These are phyloP conservation scores for Pelagia noctiluca DNA, from an alignment of 30 jellyfish, hydroid and myxozoan species.

Conservation along the genomic window DNA sequence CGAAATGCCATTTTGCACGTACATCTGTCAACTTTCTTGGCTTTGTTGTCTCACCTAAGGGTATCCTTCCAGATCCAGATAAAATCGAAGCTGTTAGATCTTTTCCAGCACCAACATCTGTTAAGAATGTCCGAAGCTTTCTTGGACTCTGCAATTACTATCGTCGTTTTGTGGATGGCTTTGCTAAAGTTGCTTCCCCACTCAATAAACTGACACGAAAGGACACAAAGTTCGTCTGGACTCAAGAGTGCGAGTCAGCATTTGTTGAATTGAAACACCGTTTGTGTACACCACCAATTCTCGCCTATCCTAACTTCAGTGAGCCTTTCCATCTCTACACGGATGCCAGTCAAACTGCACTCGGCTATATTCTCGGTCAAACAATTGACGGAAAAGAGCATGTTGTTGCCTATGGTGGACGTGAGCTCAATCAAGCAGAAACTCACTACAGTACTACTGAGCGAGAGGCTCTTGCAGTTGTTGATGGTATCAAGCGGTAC, in stretches of 20 bases:
- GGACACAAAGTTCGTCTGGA: constrained; percentile 7
- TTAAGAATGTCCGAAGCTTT: constrained; percentile 22
- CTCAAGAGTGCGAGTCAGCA: constrained; percentile 3
- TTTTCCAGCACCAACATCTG: constrained; percentile 23
- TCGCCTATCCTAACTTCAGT: constrained; percentile 21
- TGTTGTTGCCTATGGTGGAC: too few relatives aligned
- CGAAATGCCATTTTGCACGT: constrained; percentile 35
- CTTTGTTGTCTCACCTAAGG: constrained; percentile 30
- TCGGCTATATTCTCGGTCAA: not conserved
- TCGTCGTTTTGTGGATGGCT: constrained; percentile 21
- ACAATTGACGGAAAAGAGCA: not conserved
- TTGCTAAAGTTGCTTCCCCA: constrained; percentile 52
- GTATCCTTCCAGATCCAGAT: constrained; percentile 51
- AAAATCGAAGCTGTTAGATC: constrained; percentile 10
- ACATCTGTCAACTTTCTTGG: constrained; percentile 40
- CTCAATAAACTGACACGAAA: constrained; percentile 14
- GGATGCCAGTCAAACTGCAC: too few relatives aligned
- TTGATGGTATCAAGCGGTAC: constrained; percentile 33
- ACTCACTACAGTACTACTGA: constrained; percentile 57
- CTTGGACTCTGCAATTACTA: constrained; percentile 37
- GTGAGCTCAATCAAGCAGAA: too few relatives aligned
- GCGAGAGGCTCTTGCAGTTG: constrained; percentile 69
- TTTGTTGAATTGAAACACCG: constrained; percentile 12
- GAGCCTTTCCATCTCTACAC: constrained; percentile 20
- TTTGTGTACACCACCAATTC: constrained; percentile 27